These are phyloP conservation scores for Nannoperca obscura DNA, from an alignment of 2,797 vertebrate species.

Conservation along the genomic window DNA sequence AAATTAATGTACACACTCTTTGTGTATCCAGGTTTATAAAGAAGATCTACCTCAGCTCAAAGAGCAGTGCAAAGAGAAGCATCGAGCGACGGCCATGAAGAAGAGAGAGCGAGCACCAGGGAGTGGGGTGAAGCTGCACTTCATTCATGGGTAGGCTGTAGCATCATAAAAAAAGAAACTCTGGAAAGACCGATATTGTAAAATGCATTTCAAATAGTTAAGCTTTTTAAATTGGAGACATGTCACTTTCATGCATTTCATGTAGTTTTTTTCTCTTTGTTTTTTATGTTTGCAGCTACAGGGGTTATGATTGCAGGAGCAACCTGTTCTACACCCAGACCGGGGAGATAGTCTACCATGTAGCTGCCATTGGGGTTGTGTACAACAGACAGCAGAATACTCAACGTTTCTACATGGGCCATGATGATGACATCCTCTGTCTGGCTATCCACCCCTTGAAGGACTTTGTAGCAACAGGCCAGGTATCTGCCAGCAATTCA, in stretches of 20 bases:
- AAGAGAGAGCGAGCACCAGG: conserved; percentile 92
- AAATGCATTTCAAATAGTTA: conserved; percentile 17
- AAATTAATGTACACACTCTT: conserved; percentile 3
- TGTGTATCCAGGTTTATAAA: conserved; percentile 94
- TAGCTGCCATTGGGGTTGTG: conserved; percentile 96
- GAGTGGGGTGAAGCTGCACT: conserved; percentile 94
- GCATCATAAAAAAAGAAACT: not conserved
- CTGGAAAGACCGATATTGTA: not conserved
- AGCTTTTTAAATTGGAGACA: not conserved
- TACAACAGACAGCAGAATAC: conserved; percentile 98
- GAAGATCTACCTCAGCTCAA: conserved; percentile 99
- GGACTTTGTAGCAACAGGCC: conserved; percentile 98
- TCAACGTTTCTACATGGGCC: conserved; percentile 96
- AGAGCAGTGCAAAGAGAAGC: conserved; percentile 97
- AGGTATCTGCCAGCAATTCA: conserved; percentile 83
- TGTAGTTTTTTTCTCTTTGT: not conserved
- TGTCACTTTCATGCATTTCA: not conserved
- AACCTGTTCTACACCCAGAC: conserved; percentile 97
- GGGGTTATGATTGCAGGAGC: conserved; percentile 83
- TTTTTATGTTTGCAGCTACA: conserved; percentile 71
- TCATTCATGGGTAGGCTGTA: conserved; percentile 93
- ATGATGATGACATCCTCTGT: conserved; percentile 97
- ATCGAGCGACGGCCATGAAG: conserved; percentile 91
- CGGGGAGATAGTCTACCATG: conserved; percentile 98
- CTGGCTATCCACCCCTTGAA: conserved; percentile 96